A percentile compares a stretch with the other conserved stretches of the same genome.
These are phyloP conservation scores for Teinopalpus imperialis DNA, from an alignment of 2,888 invertebrate genomes.

Conservation along the genomic window DNA sequence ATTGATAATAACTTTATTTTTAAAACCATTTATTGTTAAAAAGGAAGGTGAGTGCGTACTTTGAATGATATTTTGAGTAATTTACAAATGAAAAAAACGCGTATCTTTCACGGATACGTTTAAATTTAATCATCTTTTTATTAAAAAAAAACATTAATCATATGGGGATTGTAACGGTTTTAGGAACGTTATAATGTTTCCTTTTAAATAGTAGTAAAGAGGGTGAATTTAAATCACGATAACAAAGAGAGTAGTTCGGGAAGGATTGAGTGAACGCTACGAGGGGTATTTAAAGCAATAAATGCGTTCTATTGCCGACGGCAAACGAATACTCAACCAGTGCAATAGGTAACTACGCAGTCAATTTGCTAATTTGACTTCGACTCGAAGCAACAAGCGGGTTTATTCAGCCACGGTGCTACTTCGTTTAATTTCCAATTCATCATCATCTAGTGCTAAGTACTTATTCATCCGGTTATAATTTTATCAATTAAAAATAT, in stretches of 20 bases:
- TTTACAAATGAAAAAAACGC: no score
- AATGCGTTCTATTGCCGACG: conserved; percentile 11
- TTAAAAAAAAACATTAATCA: no score
- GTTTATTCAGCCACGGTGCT: conserved; percentile 11
- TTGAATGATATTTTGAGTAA: no score
- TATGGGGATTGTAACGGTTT: no score
- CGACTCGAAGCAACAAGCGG: conserved; percentile 8
- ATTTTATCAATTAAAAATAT: no score
- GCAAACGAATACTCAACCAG: conserved; percentile 17
- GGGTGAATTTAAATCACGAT: conserved; percentile 8
- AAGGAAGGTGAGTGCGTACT: no score
- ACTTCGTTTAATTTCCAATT: conserved; percentile 3
- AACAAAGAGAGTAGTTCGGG: background rate
- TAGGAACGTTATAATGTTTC: background rate
- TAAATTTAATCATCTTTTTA: no score
- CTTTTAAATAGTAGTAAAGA: background rate
- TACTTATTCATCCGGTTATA: no score
- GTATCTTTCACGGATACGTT: no score
- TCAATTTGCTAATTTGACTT: conserved; percentile 21
- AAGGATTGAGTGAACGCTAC: background rate
- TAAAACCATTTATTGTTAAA: no score
- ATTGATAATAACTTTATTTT: no score
- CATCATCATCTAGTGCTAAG: no score
- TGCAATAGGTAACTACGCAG: conserved; percentile 22
- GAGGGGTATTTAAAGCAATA: conserved; percentile 16